Evolutionary conservation across 2,888 invertebrate genomes (phyloP).

Genomic region (Macrosiphum euphorbiae): DNA sequence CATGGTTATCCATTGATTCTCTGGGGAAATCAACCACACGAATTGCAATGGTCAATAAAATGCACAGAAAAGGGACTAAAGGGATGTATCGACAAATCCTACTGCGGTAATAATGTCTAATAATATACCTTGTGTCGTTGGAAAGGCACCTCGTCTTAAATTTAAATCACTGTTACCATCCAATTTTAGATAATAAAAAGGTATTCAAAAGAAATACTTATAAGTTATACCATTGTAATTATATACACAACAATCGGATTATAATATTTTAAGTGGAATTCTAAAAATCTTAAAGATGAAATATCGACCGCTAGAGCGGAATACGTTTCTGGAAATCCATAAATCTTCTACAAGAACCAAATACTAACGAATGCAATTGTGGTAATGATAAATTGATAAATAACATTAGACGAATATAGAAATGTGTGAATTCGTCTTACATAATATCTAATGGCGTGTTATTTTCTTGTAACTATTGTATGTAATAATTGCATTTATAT

Average conservation of each 20-base stretch:
- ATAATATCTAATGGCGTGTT: background rate
- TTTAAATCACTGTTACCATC: background rate
- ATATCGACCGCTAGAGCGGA: background rate
- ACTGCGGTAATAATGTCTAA: constrained; percentile 31
- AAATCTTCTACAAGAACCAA: background rate
- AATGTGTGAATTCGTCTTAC: too few relatives aligned
- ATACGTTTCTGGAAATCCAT: background rate
- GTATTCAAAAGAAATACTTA: background rate
- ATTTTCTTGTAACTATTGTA: background rate
- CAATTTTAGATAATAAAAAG: background rate
- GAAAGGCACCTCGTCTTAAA: background rate
- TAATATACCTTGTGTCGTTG: constrained; percentile 30
- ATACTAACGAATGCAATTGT: background rate
- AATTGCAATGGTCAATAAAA: constrained; percentile 56
- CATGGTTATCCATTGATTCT: constrained; percentile 47
- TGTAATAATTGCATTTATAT: background rate
- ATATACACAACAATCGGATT: background rate
- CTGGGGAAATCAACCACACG: constrained; percentile 58
- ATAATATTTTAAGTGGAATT: background rate
- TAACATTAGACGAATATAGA: background rate
- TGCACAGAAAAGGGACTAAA: background rate
- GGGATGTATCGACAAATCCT: constrained; percentile 13
- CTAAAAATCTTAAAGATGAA: background rate
- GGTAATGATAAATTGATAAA: background rate
- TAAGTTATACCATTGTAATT: background rate